These are phyloP conservation scores for Alligator sinensis DNA, from an alignment of 2,113 vertebrate genomes.

Conservation along the genomic window DNA sequence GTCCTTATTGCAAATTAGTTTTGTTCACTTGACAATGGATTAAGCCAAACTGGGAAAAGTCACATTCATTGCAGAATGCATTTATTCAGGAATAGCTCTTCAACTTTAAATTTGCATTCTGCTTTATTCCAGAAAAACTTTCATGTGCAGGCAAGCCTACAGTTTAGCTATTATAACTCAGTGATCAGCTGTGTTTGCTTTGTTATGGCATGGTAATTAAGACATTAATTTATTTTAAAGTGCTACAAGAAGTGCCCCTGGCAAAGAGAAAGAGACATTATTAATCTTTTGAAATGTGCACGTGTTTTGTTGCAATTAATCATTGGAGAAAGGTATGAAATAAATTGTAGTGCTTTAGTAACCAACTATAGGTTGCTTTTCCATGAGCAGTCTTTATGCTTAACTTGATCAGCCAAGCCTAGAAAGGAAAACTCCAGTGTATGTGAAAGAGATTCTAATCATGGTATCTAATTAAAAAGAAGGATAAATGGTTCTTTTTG, in stretches of 20 bases:
- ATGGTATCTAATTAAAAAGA: slow-evolving; percentile 46
- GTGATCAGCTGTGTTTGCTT: slow-evolving; percentile 19
- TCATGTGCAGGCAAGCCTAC: slow-evolving; percentile 30
- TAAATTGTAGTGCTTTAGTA: slow-evolving; percentile 73
- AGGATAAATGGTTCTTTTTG: not conserved
- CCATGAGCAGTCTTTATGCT: slow-evolving; percentile 57
- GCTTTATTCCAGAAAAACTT: slow-evolving; percentile 21
- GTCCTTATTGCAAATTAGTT: slow-evolving; percentile 25
- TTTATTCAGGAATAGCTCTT: not conserved
- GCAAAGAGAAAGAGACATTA: slow-evolving; percentile 48
- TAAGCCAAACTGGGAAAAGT: no score
- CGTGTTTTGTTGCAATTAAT: slow-evolving; percentile 68
- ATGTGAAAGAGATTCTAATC: slow-evolving; percentile 29
- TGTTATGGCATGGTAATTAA: slow-evolving; percentile 38
- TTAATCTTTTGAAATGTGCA: slow-evolving; percentile 69
- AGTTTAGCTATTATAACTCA: slow-evolving; percentile 52
- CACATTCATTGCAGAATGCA: no score
- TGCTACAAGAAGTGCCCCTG: slow-evolving; percentile 52
- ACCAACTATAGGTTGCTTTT: slow-evolving; percentile 53
- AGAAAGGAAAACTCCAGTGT: slow-evolving; percentile 21
- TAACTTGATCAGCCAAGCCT: slow-evolving; percentile 51
- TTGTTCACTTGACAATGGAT: not conserved
- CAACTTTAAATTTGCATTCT: slow-evolving; percentile 1
- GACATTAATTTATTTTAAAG: slow-evolving; percentile 40
- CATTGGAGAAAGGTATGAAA: slow-evolving; percentile 42